Conservation (phyloP, 2,797 vertebrate species). For the Hippoglossus hippoglossus region DNA sequence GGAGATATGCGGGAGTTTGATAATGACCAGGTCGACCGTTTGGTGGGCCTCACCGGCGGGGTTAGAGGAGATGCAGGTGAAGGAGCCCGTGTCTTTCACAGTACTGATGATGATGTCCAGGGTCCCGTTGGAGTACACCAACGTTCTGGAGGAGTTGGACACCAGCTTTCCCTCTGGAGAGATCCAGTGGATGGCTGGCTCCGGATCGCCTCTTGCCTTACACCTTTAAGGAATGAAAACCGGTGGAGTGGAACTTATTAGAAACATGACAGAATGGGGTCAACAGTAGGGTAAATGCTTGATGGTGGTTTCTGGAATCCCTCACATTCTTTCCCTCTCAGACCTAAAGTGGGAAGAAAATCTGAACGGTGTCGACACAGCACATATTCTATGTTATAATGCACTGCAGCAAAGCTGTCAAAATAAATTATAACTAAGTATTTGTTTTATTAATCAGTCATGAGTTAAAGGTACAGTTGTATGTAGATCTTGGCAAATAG, state of each 20-base stretch:
- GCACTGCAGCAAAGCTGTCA: no score
- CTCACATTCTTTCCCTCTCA: background rate
- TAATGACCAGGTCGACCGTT: conserved; percentile 91
- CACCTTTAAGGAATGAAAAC: conserved; percentile 77
- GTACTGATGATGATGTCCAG: conserved; percentile 97
- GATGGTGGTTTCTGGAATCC: conserved; percentile 1
- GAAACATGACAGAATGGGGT: conserved; percentile 32
- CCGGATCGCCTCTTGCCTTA: conserved; percentile 97
- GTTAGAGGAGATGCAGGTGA: conserved; percentile 98
- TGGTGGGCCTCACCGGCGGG: conserved; percentile 96
- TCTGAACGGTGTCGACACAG: background rate
- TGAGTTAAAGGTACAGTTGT: no score
- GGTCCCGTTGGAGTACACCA: conserved; percentile 94
- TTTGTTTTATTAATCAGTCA: no score
- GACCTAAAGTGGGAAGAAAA: background rate
- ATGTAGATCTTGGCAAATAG: no score
- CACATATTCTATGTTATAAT: no score
- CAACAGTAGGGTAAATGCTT: conserved; percentile 24
- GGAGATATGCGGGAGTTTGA: conserved; percentile 96
- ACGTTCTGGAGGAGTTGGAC: conserved; percentile 92
- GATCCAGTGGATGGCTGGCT: conserved; percentile 98
- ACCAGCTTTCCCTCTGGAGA: conserved; percentile 97
- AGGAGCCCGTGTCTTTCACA: conserved; percentile 96
- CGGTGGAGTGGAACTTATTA: conserved; percentile 27
- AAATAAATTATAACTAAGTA: no score